Evolutionary conservation across 2,888 invertebrate genomes (phyloP).

Genomic region (Lysandra bellargus): DNA sequence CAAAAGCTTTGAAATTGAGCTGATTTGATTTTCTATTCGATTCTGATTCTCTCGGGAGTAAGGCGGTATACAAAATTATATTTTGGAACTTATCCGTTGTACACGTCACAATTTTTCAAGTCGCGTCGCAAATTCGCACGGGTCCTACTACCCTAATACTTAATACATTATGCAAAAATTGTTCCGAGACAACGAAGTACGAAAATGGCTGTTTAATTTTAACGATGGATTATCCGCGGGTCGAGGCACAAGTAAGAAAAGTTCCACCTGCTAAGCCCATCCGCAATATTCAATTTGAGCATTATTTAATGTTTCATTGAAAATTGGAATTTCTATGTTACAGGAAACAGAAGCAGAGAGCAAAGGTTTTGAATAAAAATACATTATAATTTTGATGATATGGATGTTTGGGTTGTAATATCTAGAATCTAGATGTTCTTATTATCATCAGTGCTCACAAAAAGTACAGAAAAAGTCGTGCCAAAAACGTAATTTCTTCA

Average conservation of each 20-base stretch:
- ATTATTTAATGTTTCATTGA: constrained; percentile 16
- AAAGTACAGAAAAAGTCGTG: too few relatives aligned
- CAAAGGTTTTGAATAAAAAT: not conserved
- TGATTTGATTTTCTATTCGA: too few relatives aligned
- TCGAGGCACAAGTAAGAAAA: constrained; percentile 59
- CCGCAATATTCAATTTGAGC: constrained; percentile 26
- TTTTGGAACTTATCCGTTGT: too few relatives aligned
- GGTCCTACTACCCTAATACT: not conserved
- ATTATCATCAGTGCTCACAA: too few relatives aligned
- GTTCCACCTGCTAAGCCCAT: constrained; percentile 54
- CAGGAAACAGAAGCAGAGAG: not conserved
- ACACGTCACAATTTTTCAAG: not conserved
- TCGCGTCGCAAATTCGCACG: not conserved
- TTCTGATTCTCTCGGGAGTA: too few relatives aligned
- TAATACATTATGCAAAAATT: constrained; percentile 31
- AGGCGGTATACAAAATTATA: too few relatives aligned
- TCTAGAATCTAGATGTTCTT: too few relatives aligned
- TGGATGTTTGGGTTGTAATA: too few relatives aligned
- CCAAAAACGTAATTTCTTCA: too few relatives aligned
- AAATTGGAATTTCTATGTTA: not conserved
- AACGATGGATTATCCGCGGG: constrained; percentile 46
- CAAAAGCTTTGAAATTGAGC: too few relatives aligned
- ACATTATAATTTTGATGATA: too few relatives aligned
- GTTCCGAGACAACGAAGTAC: constrained; percentile 20
- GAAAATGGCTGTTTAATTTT: constrained; percentile 41